A percentile compares a stretch with the other conserved stretches of the same genome.
Conservation (phyloP, 2,888 invertebrate species). For the Halictus ligatus region DNA sequence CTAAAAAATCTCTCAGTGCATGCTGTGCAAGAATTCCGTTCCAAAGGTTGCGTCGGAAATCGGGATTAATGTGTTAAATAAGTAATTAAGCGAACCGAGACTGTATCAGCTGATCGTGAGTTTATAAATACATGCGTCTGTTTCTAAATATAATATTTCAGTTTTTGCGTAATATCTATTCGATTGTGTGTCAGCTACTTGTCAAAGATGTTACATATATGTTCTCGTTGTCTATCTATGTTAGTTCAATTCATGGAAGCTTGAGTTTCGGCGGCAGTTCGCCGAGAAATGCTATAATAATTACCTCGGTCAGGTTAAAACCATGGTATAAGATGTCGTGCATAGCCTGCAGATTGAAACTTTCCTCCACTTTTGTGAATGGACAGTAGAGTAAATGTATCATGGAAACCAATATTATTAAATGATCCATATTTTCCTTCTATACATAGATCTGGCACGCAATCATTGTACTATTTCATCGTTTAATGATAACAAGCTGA, state of each 20-base stretch:
- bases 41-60: not conserved
- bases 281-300: constrained; percentile 23
- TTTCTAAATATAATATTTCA: constrained; percentile 75
- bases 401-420: constrained; percentile 90
- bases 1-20: not conserved
- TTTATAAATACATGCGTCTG: constrained; percentile 77
- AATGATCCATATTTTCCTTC: constrained; percentile 87
- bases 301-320: constrained; percentile 93
- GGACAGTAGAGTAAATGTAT: constrained; percentile 95
- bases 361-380: constrained; percentile 99
- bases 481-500: constrained; percentile 47
- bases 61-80: constrained; percentile 26
- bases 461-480: constrained; percentile 35
- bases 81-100: constrained; percentile 29
- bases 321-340: constrained; percentile 98
- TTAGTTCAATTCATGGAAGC: not conserved
- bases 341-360: constrained; percentile 99
- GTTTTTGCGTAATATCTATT: constrained; percentile 72
- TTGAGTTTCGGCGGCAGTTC: not conserved
- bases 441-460: constrained; percentile 24
- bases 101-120: constrained; percentile 74
- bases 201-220: constrained; percentile 47
- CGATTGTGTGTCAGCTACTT: constrained; percentile 60
- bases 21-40: constrained; percentile 3
- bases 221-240: constrained; percentile 3